Percentiles rank a stretch among this genome's conserved stretches.
Evolutionary conservation across 2,888 invertebrate species (phyloP).

Genomic region (Buathra laborator): DNA sequence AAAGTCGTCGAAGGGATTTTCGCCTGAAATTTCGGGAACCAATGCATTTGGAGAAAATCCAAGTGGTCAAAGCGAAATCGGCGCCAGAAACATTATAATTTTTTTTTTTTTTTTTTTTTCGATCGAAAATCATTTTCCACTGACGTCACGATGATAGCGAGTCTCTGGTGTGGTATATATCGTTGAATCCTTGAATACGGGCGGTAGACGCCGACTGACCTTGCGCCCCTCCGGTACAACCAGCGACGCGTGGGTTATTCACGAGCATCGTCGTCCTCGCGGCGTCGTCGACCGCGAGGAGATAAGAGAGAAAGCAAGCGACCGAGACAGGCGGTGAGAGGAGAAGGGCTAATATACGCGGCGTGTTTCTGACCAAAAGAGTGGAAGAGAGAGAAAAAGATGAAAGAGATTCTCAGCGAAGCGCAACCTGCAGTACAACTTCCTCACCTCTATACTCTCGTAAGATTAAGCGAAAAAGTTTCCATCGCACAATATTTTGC

Average conservation of each 20-base stretch:
- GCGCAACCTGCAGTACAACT: constrained; percentile 36
- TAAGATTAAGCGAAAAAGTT: background rate
- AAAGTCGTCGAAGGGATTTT: too few species aligned
- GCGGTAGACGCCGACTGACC: constrained; percentile 77
- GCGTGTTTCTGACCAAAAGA: constrained; percentile 60
- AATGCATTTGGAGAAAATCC: too few species aligned
- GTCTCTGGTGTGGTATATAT: background rate
- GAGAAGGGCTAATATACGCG: constrained; percentile 66
- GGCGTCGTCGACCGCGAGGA: constrained; percentile 61
- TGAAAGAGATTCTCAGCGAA: constrained; percentile 10
- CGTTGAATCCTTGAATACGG: constrained; percentile 21
- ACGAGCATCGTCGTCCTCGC: constrained; percentile 55
- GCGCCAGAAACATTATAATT: too few species aligned
- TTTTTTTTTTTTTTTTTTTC: too few species aligned
- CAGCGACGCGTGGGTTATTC: constrained; percentile 68
- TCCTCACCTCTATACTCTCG: constrained; percentile 36
- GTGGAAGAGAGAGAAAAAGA: constrained; percentile 6
- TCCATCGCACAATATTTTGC: background rate
- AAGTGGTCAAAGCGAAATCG: too few species aligned
- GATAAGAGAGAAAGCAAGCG: constrained; percentile 66
- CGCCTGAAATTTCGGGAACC: too few species aligned
- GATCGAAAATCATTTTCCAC: background rate
- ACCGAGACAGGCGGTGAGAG: constrained; percentile 59
- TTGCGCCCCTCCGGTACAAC: constrained; percentile 72
- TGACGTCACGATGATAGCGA: background rate